These are phyloP conservation scores for Ooceraea biroi DNA, from an alignment of 1,140 invertebrate species.

Conservation along the genomic window DNA sequence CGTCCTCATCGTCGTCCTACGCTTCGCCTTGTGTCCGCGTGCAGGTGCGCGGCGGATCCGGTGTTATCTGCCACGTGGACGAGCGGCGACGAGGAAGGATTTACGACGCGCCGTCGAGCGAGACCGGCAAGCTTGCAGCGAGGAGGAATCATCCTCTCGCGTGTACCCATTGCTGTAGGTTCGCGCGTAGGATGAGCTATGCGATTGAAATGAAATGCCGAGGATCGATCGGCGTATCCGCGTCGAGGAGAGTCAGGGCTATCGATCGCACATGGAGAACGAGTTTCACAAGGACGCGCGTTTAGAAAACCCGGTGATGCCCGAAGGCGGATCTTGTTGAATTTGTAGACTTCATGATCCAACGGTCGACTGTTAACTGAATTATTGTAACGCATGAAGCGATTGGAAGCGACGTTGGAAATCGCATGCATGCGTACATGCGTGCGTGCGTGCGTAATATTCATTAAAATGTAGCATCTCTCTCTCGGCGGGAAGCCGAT, in stretches of 20 bases:
- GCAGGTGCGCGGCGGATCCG: slow-evolving; percentile 21
- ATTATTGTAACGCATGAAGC: not conserved
- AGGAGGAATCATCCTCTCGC: slow-evolving; percentile 9
- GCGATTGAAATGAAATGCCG: slow-evolving; percentile 25
- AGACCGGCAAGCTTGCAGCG: not conserved
- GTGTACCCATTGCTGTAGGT: not conserved
- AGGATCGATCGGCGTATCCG: not conserved
- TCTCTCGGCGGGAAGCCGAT: slow-evolving; percentile 62
- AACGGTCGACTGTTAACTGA: not conserved
- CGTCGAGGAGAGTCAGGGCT: not conserved
- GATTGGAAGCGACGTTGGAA: slow-evolving; percentile 58
- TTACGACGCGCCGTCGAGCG: slow-evolving; percentile 22
- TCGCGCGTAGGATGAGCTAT: slow-evolving; percentile 17
- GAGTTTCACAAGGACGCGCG: slow-evolving; percentile 15
- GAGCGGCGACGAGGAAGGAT: slow-evolving; percentile 32
- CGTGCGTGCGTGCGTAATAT: slow-evolving; percentile 72
- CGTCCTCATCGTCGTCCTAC: not conserved
- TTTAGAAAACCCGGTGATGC: not conserved
- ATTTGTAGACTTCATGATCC: not conserved
- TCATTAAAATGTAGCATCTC: slow-evolving; percentile 69
- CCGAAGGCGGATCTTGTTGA: not conserved
- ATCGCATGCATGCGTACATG: not conserved
- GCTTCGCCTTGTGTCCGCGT: not conserved
- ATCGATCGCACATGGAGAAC: slow-evolving; percentile 1
- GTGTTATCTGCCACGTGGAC: slow-evolving; percentile 37